Base-by-base conservation (phyloP, 2,797 vertebrate species). In the Notolepis coatsorum region DNA sequence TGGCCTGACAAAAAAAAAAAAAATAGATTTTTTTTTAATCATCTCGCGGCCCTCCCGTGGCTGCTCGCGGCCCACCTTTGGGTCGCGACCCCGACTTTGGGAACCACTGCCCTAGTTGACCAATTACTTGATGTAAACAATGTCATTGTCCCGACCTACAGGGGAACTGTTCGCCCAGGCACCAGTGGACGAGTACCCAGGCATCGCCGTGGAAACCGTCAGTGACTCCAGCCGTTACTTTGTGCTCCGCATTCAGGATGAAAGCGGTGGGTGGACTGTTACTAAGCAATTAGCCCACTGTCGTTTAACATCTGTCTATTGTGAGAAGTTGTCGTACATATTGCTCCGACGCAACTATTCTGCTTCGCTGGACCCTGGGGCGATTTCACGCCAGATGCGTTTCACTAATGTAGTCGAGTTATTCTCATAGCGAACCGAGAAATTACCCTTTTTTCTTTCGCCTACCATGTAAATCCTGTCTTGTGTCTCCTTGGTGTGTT, bases 221-320 rank as follows among this genome's bases (percentile, higher is more conserved):
- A 94, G 96, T 3, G 97, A 99, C 88, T 99, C 97, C 56, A 99
- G 97, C 73, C 96, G 97, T 49, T 99, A 99, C 86, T 99, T 99
- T 69, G 97, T 98, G 41, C 94, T 98, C 67, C 94, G 96, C 62
- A 98, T 99, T 87, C 96, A 99, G 83, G 96, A 99, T 82, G 97
- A 96, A 54, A 96, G 93, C 8, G 96, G 97, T 99, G 75, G 80
- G 90, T 75, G 52, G 55, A 58, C 42, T 35, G 66, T 61, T 62
- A 45, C 55, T 30, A 38, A 60, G 52, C 42, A 55, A 24, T 67
- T 38, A 67, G 63, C 21, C 43, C 7, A 23, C 41, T 43, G 41
- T n/a, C 43, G 7, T 42, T 8, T 2, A 7, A 60, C 64, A 68
- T 47, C 18, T 39, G 60, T 37, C 63, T 24, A 53, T 37, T 50